Percentiles rank a stretch among this genome's conserved stretches.
phyloP scores from a whole-genome alignment of 2,113 vertebrate genomes.

The Mugil cephalus region DNA sequence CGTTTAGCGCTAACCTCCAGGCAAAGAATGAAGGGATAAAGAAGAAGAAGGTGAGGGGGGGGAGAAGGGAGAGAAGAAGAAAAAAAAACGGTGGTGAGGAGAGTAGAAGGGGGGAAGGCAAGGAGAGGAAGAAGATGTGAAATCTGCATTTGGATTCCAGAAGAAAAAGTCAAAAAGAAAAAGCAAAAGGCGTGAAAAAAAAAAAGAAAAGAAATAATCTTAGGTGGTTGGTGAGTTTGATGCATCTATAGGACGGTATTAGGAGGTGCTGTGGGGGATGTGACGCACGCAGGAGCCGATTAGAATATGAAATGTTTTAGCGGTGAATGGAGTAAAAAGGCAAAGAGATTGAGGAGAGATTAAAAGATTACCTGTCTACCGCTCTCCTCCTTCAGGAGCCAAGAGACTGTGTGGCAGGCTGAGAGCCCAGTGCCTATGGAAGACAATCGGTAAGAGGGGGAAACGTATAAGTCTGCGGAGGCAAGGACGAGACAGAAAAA shows the following conservation, averaged over 20 bases:
- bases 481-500: conserved; percentile 30
- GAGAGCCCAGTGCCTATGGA: conserved; percentile 40
- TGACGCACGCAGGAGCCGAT: conserved; percentile 59
- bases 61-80: conserved; percentile 38
- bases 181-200: conserved; percentile 38
- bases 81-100: neutral
- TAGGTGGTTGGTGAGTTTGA: conserved; percentile 71
- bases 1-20: conserved; percentile 88
- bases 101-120: conserved; percentile 48
- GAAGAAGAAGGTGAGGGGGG: conserved; percentile 49
- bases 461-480: conserved; percentile 11
- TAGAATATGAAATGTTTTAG: conserved; percentile 84
- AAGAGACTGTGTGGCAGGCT: conserved; percentile 63
- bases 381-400: conserved; percentile 74
- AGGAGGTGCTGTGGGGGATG: conserved; percentile 62
- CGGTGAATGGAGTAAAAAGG: conserved; percentile 70
- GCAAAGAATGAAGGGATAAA: conserved; percentile 80
- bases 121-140: conserved; percentile 55
- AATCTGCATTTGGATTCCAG: conserved; percentile 78
- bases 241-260: conserved; percentile 75
- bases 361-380: conserved; percentile 83
- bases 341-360: conserved; percentile 78
- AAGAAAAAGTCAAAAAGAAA: conserved; percentile 64
- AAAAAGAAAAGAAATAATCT: conserved; percentile 76
- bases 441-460: conserved; percentile 62